These are phyloP conservation scores for Isoperla grammatica DNA, from an alignment of 2,888 invertebrate species.

Conservation along the genomic window DNA sequence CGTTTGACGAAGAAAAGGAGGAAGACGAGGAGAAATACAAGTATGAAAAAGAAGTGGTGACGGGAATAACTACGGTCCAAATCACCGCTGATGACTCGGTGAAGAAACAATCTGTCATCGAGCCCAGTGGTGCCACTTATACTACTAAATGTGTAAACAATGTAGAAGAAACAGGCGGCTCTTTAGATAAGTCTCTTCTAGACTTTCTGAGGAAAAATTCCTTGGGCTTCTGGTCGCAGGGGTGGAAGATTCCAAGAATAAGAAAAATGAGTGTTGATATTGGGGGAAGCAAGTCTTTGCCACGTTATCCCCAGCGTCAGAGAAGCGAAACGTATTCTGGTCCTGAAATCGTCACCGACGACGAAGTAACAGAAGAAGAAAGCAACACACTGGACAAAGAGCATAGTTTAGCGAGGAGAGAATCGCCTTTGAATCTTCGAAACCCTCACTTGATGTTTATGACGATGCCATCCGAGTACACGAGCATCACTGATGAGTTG, in stretches of 20 bases:
- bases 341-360: too few relatives aligned
- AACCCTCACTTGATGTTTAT: constrained; percentile 53
- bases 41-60: constrained; percentile 23
- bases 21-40: constrained; percentile 26
- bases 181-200: constrained; percentile 8
- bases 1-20: too few relatives aligned
- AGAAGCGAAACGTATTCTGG: too few relatives aligned
- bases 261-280: too few relatives aligned
- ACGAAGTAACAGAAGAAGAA: too few relatives aligned
- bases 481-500: constrained; percentile 88
- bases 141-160: not conserved
- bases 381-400: constrained; percentile 32
- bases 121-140: not conserved
- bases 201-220: constrained; percentile 23
- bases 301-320: too few relatives aligned
- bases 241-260: too few relatives aligned
- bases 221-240: constrained; percentile 21
- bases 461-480: constrained; percentile 62
- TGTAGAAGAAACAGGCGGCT: constrained; percentile 4
- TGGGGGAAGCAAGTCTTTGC: too few relatives aligned
- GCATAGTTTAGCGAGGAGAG: constrained; percentile 32
- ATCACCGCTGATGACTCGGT: not conserved
- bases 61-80: not conserved
- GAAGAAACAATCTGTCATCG: not conserved
- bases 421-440: too few relatives aligned